These are phyloP conservation scores for Nymphicus hollandicus DNA, from an alignment of 2,113 vertebrate genomes.

Conservation along the genomic window DNA sequence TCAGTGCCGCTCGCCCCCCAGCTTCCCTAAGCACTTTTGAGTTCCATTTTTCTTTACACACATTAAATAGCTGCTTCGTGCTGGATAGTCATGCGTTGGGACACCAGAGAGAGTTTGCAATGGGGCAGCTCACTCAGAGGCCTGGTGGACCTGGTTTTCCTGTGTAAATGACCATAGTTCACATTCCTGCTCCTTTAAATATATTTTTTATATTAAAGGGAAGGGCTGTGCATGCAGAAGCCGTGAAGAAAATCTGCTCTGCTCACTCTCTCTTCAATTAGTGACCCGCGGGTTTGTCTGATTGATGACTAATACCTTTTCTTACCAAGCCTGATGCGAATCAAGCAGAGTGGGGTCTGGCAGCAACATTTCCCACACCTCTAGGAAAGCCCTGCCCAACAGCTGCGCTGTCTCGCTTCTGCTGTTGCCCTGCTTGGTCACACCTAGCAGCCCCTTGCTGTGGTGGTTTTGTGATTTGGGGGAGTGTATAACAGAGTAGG, in stretches of 20 bases:
- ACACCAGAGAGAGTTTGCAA: neutral
- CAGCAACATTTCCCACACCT: neutral
- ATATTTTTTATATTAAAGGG: neutral
- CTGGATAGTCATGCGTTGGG: neutral
- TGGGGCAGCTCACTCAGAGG: rapidly evolving
- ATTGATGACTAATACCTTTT: neutral
- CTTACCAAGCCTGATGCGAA: neutral
- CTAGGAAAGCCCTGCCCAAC: neutral
- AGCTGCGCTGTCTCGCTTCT: rapidly evolving
- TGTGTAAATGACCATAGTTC: neutral
- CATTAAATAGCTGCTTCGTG: neutral
- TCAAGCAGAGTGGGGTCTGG: neutral
- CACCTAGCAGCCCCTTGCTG: neutral
- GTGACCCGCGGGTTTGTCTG: neutral
- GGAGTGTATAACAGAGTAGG: neutral
- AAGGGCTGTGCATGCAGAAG: neutral
- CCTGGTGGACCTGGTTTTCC: neutral
- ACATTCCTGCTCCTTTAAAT: neutral
- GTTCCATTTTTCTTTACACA: neutral
- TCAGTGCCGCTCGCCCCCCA: neutral
- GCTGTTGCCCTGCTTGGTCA: neutral
- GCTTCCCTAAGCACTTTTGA: neutral
- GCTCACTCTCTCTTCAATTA: neutral
- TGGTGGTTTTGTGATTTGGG: neutral
- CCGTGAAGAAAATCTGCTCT: neutral